phyloP scores from a whole-genome alignment of 2,113 vertebrate species.

The Rhinoderma darwinii region DNA sequence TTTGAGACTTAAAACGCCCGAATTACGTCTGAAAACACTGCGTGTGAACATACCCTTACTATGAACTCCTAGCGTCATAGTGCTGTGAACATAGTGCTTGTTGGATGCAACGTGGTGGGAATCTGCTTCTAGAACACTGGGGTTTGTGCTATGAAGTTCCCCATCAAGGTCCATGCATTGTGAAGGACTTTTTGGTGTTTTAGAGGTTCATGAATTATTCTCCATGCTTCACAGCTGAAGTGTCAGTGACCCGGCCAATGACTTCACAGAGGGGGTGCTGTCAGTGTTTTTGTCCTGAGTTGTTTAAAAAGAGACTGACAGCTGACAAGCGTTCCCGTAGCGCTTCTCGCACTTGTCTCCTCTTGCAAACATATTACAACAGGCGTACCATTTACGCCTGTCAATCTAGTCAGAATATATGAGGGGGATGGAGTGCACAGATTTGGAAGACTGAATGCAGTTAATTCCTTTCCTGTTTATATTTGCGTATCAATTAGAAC shows the following conservation, averaged over 20 bases:
- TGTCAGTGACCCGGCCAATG: constrained; percentile 56
- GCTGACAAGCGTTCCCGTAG: constrained; percentile 59
- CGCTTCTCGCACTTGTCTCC: constrained; percentile 49
- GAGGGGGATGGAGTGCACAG: constrained; percentile 34
- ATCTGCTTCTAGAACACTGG: not conserved
- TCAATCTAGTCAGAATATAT: constrained; percentile 47
- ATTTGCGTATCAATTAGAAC: constrained; percentile 57
- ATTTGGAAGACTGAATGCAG: constrained; percentile 56
- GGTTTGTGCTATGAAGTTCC: not conserved
- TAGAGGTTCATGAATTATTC: constrained; percentile 57
- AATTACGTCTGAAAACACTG: no score
- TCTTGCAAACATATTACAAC: constrained; percentile 57
- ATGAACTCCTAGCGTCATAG: not conserved
- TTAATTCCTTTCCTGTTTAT: constrained; percentile 57
- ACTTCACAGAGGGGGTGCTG: constrained; percentile 54
- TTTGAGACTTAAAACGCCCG: no score
- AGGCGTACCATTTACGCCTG: constrained; percentile 53
- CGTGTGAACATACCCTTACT: no score
- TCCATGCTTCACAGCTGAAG: constrained; percentile 34
- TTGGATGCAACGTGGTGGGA: not conserved
- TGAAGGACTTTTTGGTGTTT: constrained; percentile 38
- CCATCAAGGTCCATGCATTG: constrained; percentile 3
- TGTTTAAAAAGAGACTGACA: constrained; percentile 60
- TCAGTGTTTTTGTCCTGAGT: constrained; percentile 54
- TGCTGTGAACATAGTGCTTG: not conserved